A percentile compares a stretch with the other conserved stretches of the same genome.
phyloP scores from a whole-genome alignment of 1,140 invertebrate species.

The Leptinotarsa undecemlineata region DNA sequence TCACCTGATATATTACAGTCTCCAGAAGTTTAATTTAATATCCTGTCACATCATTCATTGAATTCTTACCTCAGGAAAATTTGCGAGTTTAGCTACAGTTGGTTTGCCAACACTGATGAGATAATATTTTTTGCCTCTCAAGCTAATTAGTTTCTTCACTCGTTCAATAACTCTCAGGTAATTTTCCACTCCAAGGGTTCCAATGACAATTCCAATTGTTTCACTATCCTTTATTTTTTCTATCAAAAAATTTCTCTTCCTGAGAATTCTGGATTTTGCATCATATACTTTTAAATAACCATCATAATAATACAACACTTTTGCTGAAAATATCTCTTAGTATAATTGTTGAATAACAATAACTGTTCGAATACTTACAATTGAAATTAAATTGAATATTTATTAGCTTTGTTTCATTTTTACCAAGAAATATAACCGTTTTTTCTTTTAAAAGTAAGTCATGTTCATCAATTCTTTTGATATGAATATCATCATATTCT shows the following conservation, averaged over 20 bases:
- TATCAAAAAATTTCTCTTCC: slow-evolving; percentile 78
- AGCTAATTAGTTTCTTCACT: slow-evolving; percentile 73
- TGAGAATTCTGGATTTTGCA: slow-evolving; percentile 67
- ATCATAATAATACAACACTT: slow-evolving; percentile 59
- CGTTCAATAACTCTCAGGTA: slow-evolving; percentile 78
- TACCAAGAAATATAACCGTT: slow-evolving; percentile 43
- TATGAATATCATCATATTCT: slow-evolving; percentile 49
- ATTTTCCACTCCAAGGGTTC: slow-evolving; percentile 80
- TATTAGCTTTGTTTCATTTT: slow-evolving; percentile 44
- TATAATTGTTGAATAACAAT: slow-evolving; percentile 7
- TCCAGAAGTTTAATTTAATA: too few relatives aligned
- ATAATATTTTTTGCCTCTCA: slow-evolving; percentile 82
- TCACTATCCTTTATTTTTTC: slow-evolving; percentile 89
- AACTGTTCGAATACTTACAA: slow-evolving; percentile 35
- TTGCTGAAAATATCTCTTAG: slow-evolving; percentile 46
- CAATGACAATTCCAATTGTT: slow-evolving; percentile 85
- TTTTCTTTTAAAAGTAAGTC: slow-evolving; percentile 25
- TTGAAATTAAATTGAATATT: slow-evolving; percentile 44
- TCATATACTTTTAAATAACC: slow-evolving; percentile 54
- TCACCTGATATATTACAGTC: too few relatives aligned
- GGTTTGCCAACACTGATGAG: slow-evolving; percentile 91
- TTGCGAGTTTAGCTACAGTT: slow-evolving; percentile 90
- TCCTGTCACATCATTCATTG: neutral
- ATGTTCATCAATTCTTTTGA: slow-evolving; percentile 44
- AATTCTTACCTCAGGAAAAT: slow-evolving; percentile 79